Percentiles rank a stretch among this genome's conserved stretches.
Evolutionary conservation across 1,140 invertebrate species (phyloP).

Genomic region (Aleiodes sp.): DNA sequence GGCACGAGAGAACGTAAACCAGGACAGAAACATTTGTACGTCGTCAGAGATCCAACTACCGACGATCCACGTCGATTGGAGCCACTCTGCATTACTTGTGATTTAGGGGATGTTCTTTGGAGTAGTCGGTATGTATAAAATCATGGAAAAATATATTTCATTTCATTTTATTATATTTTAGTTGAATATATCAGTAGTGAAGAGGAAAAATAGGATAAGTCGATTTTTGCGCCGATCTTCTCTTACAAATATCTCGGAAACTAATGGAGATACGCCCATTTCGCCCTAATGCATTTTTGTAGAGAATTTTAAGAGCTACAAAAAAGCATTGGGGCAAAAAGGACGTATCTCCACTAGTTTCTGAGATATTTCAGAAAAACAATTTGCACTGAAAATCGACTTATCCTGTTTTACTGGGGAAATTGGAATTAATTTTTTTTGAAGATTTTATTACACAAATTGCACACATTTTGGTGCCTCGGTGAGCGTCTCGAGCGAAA

Average conservation of each 20-base stretch:
- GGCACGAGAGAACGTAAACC: slow-evolving; percentile 81
- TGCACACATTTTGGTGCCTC: slow-evolving; percentile 83
- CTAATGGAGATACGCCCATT: no score
- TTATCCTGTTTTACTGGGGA: no score
- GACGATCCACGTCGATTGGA: slow-evolving; percentile 76
- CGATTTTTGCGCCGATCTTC: no score
- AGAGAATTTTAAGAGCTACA: no score
- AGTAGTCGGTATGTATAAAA: slow-evolving; percentile 70
- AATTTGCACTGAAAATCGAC: no score
- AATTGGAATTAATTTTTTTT: slow-evolving; percentile 20
- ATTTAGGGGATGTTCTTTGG: slow-evolving; percentile 75
- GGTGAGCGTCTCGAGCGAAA: slow-evolving; percentile 69
- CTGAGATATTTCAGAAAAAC: no score
- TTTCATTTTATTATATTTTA: not conserved
- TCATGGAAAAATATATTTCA: not conserved
- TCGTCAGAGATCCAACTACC: slow-evolving; percentile 73
- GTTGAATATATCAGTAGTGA: no score
- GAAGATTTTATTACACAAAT: slow-evolving; percentile 75
- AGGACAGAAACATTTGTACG: slow-evolving; percentile 87
- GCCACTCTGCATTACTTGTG: slow-evolving; percentile 83
- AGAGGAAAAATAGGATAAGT: no score
- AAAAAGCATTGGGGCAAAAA: no score
- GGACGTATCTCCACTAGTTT: no score
- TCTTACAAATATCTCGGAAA: no score
- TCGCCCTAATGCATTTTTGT: no score